phyloP scores from a whole-genome alignment of 2,797 vertebrate species.

The Chlorospingus flavigularis region DNA sequence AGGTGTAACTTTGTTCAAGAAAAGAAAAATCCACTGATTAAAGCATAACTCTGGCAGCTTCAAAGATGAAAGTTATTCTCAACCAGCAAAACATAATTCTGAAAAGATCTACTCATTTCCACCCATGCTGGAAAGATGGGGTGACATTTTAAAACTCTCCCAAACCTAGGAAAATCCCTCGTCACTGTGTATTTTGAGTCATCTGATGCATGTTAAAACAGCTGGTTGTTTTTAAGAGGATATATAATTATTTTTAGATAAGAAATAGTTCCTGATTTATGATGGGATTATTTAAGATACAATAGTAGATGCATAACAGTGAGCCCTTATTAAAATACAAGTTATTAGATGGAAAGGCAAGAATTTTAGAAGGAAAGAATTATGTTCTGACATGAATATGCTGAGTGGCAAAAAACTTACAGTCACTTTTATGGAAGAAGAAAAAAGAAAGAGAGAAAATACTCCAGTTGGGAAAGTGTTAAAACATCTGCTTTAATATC shows the following conservation, averaged over 20 bases:
- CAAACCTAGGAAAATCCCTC: neutral
- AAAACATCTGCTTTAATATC: neutral
- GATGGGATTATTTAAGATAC: neutral
- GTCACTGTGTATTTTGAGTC: neutral
- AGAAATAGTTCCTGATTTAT: neutral
- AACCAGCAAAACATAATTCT: neutral
- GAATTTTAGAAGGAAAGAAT: neutral
- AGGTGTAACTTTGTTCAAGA: neutral
- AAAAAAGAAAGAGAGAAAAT: neutral
- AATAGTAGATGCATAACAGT: neutral
- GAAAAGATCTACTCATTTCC: neutral
- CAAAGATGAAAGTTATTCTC: neutral
- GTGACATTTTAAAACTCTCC: neutral
- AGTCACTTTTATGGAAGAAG: neutral
- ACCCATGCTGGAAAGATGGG: neutral
- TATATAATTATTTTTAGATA: neutral
- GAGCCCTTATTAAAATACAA: neutral
- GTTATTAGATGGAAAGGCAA: neutral
- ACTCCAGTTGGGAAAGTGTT: neutral
- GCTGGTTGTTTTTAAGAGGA: neutral
- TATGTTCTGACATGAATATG: neutral
- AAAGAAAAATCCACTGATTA: neutral
- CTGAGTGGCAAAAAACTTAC: neutral
- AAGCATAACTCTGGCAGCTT: neutral
- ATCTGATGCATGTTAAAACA: neutral